These are phyloP conservation scores for Anagrus nilaparvatae DNA, from an alignment of 1,140 invertebrate genomes.

Conservation along the genomic window DNA sequence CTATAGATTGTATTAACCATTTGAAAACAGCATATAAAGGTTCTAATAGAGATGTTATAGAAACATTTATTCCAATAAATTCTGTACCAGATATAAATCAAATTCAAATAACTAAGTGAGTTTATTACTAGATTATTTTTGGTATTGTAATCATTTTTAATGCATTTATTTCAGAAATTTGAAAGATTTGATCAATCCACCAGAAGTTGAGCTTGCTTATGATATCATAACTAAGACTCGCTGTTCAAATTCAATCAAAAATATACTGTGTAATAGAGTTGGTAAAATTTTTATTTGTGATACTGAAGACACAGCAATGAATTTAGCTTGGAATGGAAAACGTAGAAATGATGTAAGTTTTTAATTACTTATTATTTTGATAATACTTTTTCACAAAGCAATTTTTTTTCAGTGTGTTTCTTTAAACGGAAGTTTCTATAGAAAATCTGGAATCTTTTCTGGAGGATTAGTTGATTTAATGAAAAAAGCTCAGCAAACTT, in stretches of 20 bases:
- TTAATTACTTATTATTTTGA: conserved; percentile 1
- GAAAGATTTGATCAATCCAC: conserved; percentile 76
- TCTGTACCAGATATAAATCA: conserved; percentile 85
- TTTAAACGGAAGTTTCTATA: conserved; percentile 92
- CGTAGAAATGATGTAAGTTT: conserved; percentile 37
- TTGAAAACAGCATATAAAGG: conserved; percentile 90
- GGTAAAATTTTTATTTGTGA: conserved; percentile 94
- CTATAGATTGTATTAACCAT: conserved; percentile 85
- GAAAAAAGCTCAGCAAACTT: conserved; percentile 78
- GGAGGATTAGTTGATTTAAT: conserved; percentile 85
- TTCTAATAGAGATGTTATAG: conserved; percentile 41
- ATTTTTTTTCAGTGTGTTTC: conserved; percentile 61
- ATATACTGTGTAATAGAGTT: conserved; percentile 87
- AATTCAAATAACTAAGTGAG: conserved; percentile 65
- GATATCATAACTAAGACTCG: conserved; percentile 92
- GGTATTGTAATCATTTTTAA: conserved; percentile 4
- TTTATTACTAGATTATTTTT: conserved; percentile 11
- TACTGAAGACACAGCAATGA: conserved; percentile 86
- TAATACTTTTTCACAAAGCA: background rate
- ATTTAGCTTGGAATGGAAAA: conserved; percentile 65
- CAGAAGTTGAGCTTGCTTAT: conserved; percentile 84
- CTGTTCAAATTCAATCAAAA: conserved; percentile 75
- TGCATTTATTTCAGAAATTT: conserved; percentile 18
- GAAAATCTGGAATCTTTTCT: conserved; percentile 93
- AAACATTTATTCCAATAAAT: conserved; percentile 92